Evolutionary conservation across 2,888 invertebrate species (phyloP).

Genomic region (Boloria selene): DNA sequence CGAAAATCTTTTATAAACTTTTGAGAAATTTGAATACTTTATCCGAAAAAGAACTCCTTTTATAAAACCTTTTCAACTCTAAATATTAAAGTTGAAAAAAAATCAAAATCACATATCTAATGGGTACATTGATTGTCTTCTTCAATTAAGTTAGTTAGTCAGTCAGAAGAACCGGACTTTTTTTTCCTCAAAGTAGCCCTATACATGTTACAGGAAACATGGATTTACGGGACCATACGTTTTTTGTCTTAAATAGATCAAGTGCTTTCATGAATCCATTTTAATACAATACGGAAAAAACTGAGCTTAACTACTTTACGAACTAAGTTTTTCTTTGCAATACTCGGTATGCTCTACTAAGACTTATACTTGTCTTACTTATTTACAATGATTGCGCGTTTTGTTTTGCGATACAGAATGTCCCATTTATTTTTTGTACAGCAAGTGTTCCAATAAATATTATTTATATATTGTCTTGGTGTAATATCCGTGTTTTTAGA

Average conservation of each 20-base stretch:
- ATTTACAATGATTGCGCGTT: conserved; percentile 11
- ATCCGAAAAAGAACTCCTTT: no score
- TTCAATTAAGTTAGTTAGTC: no score
- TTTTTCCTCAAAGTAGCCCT: no score
- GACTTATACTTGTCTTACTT: not conserved
- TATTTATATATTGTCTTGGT: conserved; percentile 12
- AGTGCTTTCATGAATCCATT: conserved; percentile 7
- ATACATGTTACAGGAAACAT: conserved; percentile 3
- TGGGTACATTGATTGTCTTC: no score
- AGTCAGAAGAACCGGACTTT: no score
- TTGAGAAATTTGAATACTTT: no score
- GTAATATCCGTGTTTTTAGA: conserved; percentile 8
- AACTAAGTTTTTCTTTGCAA: conserved; percentile 2
- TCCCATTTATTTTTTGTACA: conserved; percentile 7
- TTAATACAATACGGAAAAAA: conserved; percentile 25
- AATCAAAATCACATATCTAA: no score
- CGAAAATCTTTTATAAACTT: no score
- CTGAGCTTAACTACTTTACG: not conserved
- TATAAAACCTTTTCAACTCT: no score
- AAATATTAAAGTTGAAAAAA: no score
- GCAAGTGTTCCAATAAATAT: conserved; percentile 17
- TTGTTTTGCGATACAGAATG: conserved; percentile 8
- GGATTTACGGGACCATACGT: not conserved
- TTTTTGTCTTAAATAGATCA: conserved; percentile 19
- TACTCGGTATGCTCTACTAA: conserved; percentile 3